A percentile compares a stretch with the other conserved stretches of the same genome.
Conservation (phyloP, 1,140 invertebrate genomes). For the Sminthurides bifidus region DNA sequence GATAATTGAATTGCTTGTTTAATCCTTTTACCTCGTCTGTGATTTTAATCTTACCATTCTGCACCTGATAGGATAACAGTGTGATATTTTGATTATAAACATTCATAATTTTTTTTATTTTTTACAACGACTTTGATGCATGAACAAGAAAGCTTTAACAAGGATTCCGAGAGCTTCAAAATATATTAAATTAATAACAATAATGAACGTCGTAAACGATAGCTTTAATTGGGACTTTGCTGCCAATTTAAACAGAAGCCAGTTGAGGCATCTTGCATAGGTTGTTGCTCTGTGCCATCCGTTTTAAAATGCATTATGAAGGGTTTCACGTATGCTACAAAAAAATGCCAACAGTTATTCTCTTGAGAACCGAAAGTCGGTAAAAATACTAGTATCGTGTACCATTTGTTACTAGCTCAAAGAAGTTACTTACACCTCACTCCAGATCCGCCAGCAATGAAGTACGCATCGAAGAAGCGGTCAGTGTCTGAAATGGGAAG, state of each 20-base stretch:
- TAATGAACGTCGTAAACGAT: neutral
- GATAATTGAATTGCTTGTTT: too few species aligned
- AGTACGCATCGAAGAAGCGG: constrained; percentile 25
- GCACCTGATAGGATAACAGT: too few species aligned
- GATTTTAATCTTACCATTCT: too few species aligned
- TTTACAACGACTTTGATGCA: too few species aligned
- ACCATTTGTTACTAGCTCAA: neutral
- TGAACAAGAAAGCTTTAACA: too few species aligned
- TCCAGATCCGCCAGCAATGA: neutral
- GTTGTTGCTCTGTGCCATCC: constrained; percentile 13
- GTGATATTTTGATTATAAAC: too few species aligned
- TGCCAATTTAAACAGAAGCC: constrained; percentile 29
- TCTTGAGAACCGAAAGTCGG: neutral
- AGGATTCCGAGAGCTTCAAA: too few species aligned
- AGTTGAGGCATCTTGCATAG: constrained; percentile 7
- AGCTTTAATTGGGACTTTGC: constrained; percentile 21
- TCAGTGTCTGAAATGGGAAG: constrained; percentile 5
- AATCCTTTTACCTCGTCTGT: too few species aligned
- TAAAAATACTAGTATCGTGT: neutral
- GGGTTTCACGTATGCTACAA: constrained; percentile 22
- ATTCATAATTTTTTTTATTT: too few species aligned
- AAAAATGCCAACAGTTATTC: neutral
- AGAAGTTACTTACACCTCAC: constrained; percentile 22
- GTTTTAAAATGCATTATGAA: constrained; percentile 25
- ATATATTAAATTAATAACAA: too few species aligned